phyloP scores from a whole-genome alignment of 2,113 vertebrate species.

The Varanus salvator region DNA sequence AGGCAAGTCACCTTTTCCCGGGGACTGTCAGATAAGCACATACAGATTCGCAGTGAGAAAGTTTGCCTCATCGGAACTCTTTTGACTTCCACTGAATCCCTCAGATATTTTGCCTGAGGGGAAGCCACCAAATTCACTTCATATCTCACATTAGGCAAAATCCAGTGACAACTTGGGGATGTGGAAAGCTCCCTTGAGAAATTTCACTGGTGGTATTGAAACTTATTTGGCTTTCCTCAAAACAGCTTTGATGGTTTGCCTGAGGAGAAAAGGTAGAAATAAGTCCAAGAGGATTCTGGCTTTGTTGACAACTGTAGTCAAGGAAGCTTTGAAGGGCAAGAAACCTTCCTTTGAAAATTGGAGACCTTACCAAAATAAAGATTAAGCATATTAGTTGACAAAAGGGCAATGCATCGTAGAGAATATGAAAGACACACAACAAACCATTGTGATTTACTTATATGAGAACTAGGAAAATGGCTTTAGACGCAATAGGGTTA shows the following conservation, averaged over 20 bases:
- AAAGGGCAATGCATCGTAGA: background rate
- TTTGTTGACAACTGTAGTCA: background rate
- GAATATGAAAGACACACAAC: background rate
- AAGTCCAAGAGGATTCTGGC: background rate
- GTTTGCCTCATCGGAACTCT: background rate
- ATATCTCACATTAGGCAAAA: background rate
- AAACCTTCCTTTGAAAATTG: background rate
- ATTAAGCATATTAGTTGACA: background rate
- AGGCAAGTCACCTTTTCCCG: background rate
- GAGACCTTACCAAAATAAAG: background rate
- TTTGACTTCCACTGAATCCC: background rate
- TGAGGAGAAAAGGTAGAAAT: conserved; percentile 2
- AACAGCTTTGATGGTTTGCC: conserved; percentile 3
- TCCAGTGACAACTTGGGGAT: background rate
- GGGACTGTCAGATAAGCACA: background rate
- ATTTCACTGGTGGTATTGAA: background rate
- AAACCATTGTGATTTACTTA: background rate
- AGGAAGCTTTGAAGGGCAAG: background rate
- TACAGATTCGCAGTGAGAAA: background rate
- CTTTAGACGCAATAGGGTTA: background rate
- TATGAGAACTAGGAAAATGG: background rate
- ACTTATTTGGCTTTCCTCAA: background rate
- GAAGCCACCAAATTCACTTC: background rate
- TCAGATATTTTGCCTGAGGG: background rate
- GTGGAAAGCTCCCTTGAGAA: background rate